phyloP scores from a whole-genome alignment of 2,797 vertebrate genomes.

The Aphelocoma californica region DNA sequence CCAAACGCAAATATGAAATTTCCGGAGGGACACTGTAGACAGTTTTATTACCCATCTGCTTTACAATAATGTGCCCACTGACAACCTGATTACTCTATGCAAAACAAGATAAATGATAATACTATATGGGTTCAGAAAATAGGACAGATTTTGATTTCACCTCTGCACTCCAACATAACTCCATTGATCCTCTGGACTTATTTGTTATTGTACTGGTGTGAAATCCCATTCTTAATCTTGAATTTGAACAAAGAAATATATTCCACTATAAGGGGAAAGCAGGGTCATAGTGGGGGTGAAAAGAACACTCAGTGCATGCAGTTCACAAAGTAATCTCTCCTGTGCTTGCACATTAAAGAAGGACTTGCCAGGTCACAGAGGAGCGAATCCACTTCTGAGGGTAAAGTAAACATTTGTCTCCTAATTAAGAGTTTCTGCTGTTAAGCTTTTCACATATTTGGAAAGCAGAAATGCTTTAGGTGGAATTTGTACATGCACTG shows the following conservation, averaged over 20 bases:
- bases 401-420: background rate
- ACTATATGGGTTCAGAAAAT: background rate
- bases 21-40: background rate
- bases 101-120: background rate
- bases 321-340: background rate
- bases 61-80: background rate
- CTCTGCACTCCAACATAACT: background rate
- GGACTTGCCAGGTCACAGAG: background rate
- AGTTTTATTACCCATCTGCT: slow-evolving; percentile 11
- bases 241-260: background rate
- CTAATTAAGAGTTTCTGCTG: background rate
- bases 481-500: background rate
- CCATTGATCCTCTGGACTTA: background rate
- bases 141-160: background rate
- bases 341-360: background rate
- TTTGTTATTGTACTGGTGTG: background rate
- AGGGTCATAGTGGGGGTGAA: background rate
- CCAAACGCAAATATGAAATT: background rate
- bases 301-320: background rate
- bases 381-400: background rate
- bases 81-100: background rate
- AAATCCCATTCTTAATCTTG: background rate
- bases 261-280: background rate
- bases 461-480: background rate
- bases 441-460: background rate